Conservation (phyloP, 2,113 vertebrate species). For the Pandion haliaetus region DNA sequence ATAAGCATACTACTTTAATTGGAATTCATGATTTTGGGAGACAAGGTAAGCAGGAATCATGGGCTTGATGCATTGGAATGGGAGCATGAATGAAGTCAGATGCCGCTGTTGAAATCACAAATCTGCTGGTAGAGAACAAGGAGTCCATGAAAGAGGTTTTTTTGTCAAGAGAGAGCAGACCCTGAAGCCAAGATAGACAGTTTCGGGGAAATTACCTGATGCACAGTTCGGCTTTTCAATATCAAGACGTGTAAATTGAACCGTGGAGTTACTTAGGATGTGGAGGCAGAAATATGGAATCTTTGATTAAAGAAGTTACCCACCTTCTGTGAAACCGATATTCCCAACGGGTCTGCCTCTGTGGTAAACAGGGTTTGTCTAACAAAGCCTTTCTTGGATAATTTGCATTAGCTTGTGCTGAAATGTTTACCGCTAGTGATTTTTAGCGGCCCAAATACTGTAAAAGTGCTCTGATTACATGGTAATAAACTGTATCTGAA, state of each 20-base stretch:
- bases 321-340: not conserved
- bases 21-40: not conserved
- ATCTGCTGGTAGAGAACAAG: not conserved
- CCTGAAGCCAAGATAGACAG: not conserved
- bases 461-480: not conserved
- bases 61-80: not conserved
- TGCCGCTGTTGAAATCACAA: not conserved
- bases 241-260: not conserved
- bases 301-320: not conserved
- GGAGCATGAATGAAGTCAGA: not conserved
- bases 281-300: not conserved
- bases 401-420: not conserved
- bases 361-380: not conserved
- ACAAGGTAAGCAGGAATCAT: not conserved
- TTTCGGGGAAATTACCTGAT: not conserved
- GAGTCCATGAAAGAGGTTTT: not conserved
- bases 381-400: not conserved
- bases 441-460: not conserved
- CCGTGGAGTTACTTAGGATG: not conserved
- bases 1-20: rapidly evolving
- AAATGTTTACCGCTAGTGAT: not conserved
- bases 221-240: not conserved
- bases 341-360: not conserved
- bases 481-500: not conserved
- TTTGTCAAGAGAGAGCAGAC: not conserved